Base-by-base conservation (phyloP, 2,888 invertebrate genomes). In the Watsonalla cultraria region DNA sequence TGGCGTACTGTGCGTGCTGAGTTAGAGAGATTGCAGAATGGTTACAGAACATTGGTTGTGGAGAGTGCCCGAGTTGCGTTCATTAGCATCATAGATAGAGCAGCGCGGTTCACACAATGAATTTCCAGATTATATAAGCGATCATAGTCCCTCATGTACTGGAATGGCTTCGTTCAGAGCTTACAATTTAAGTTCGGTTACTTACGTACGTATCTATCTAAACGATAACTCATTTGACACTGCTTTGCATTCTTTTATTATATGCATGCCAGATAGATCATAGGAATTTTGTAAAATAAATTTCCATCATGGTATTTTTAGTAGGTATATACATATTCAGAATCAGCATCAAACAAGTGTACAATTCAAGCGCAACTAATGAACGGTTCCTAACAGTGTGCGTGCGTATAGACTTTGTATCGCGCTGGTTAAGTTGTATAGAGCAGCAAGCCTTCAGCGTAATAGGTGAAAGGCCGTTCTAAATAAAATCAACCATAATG, bases 131-230 rank as follows among this genome's bases (percentile, higher is more conserved):
- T 68, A 74, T 80, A 80, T 76, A 75, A 78, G 74, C 77, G 74
- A 72, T 73, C 65, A 66, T 78, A 78, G 79, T 72, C 76, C 72
- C 70, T 82, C 72, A 78, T 80, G 65, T 82, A 82, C 72, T 86
- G 90, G 90, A 90, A 90, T 90, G 90, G 90, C 90, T 90, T 90
- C 66, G 72, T 83, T 81, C 76, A 80, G 77, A 82, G 90, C 90
- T 90, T 89, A 73, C 78, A 76, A 82, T 81, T 85, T 85, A 66
- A 85, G 76, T 86, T 89, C 77, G 72, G 73, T 81, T 79, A 74
- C 66, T 61, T 76, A 74, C 56, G 58, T 62, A 56, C 62, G 58
- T 62, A 56, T 61, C 66, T 70, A 64, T 74, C 59, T 68, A 64
- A 79, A 76, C 63, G 65, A 73, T 79, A 76, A 78, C 67, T 78